These are phyloP conservation scores for Oreochromis grahami DNA, from an alignment of 2,797 vertebrate species.

Conservation along the genomic window DNA sequence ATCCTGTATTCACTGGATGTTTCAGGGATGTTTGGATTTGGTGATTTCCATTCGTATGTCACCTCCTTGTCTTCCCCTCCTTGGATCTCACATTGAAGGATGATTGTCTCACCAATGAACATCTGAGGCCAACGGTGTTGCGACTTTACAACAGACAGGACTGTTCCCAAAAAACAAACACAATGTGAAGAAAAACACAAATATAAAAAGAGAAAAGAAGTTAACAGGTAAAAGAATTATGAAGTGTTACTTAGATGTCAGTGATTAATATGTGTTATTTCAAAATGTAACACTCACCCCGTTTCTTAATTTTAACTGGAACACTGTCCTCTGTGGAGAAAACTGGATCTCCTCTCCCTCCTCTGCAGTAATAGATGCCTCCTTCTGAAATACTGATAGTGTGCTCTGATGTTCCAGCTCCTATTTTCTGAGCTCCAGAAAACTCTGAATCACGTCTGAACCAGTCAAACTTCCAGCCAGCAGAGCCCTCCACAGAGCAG, in stretches of 20 bases:
- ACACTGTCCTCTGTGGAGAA: fast-evolving
- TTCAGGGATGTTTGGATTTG: background rate
- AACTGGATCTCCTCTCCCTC: background rate
- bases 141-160: fast-evolving
- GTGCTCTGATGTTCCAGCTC: background rate
- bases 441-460: background rate
- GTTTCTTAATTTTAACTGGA: background rate
- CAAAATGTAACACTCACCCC: background rate
- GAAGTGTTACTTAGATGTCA: background rate
- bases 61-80: background rate
- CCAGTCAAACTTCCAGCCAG: background rate
- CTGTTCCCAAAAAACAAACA: background rate
- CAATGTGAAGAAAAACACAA: background rate
- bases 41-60: background rate
- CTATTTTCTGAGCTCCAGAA: fast-evolving
- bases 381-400: background rate
- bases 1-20: background rate
- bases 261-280: background rate
- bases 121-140: background rate
- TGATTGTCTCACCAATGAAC: background rate
- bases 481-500: too few relatives aligned
- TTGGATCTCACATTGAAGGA: background rate
- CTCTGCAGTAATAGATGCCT: background rate
- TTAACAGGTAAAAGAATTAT: background rate
- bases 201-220: background rate